Evolutionary conservation across 2,888 invertebrate genomes (phyloP).

Genomic region (Digitonthophagus gazella): DNA sequence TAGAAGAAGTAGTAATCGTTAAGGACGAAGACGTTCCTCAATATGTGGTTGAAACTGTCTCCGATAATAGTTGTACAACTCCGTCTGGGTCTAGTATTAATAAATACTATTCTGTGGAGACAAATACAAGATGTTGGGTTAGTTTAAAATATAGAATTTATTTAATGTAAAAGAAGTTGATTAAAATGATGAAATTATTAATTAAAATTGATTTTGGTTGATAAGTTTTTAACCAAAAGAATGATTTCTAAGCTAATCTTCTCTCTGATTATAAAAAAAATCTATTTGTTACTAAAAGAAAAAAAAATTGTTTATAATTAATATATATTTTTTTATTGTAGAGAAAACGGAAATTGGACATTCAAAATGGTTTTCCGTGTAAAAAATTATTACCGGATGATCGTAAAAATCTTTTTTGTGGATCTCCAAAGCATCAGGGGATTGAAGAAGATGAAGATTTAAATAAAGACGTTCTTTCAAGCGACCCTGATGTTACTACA

Average conservation of each 20-base stretch:
- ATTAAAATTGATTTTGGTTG: neutral
- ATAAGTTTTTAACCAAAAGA: conserved; percentile 36
- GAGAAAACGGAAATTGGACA: conserved; percentile 54
- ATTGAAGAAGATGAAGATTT: neutral
- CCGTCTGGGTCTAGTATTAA: neutral
- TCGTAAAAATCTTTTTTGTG: neutral
- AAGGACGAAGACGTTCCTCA: conserved; percentile 1
- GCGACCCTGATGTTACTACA: conserved; percentile 3
- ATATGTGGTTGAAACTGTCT: neutral
- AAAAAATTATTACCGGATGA: conserved; percentile 55
- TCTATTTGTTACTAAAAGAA: neutral
- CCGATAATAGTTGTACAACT: conserved; percentile 4
- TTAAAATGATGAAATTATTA: conserved; percentile 8
- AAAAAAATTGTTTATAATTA: conserved; percentile 5
- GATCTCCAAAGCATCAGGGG: neutral
- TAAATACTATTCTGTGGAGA: neutral
- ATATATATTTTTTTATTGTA: conserved; percentile 36
- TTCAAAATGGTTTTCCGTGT: conserved; percentile 54
- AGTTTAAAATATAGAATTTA: neutral
- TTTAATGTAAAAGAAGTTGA: neutral
- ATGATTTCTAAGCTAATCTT: conserved; percentile 47
- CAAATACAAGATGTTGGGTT: neutral
- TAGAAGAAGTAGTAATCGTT: conserved; percentile 29
- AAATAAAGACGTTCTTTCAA: conserved; percentile 40
- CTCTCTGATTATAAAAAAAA: conserved; percentile 45